phyloP scores from a whole-genome alignment of 2,888 invertebrate genomes.

The Augochlorella aurata region DNA sequence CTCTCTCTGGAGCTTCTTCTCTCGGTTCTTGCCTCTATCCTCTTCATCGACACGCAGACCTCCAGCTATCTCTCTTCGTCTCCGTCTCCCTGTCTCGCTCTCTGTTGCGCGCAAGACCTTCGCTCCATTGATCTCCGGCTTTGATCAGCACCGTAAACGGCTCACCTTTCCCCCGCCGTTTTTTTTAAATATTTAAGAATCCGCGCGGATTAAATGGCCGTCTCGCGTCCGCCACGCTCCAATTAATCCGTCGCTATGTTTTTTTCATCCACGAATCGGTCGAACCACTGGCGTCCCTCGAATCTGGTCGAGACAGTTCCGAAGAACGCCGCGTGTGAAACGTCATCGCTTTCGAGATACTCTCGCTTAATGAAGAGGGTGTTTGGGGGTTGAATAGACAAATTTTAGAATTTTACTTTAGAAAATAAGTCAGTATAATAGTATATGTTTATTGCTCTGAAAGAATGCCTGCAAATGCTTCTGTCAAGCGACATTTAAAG shows the following conservation, averaged over 20 bases:
- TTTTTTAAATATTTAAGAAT: slow-evolving; percentile 49
- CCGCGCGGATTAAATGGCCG: slow-evolving; percentile 40
- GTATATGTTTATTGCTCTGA: too few relatives aligned
- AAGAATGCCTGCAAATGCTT: too few relatives aligned
- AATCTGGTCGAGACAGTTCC: not conserved
- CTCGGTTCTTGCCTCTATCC: not conserved
- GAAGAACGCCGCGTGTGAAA: not conserved
- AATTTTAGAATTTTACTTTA: too few relatives aligned
- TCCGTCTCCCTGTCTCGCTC: not conserved
- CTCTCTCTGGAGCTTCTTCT: too few relatives aligned
- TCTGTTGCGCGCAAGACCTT: slow-evolving; percentile 12
- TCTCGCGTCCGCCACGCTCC: slow-evolving; percentile 31
- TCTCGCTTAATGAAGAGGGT: too few relatives aligned
- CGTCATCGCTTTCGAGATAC: too few relatives aligned
- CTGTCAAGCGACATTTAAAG: too few relatives aligned
- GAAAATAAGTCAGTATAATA: too few relatives aligned
- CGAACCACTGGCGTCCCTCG: not conserved
- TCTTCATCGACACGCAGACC: slow-evolving; percentile 42
- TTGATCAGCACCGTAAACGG: slow-evolving; percentile 45
- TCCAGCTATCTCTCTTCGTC: not conserved
- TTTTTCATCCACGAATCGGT: not conserved
- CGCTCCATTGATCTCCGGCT: slow-evolving; percentile 52
- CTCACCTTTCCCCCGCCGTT: not conserved
- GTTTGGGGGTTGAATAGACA: too few relatives aligned
- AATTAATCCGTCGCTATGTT: slow-evolving; percentile 36